Conservation (phyloP, 2,888 invertebrate genomes). For the Agrotis ipsilon region DNA sequence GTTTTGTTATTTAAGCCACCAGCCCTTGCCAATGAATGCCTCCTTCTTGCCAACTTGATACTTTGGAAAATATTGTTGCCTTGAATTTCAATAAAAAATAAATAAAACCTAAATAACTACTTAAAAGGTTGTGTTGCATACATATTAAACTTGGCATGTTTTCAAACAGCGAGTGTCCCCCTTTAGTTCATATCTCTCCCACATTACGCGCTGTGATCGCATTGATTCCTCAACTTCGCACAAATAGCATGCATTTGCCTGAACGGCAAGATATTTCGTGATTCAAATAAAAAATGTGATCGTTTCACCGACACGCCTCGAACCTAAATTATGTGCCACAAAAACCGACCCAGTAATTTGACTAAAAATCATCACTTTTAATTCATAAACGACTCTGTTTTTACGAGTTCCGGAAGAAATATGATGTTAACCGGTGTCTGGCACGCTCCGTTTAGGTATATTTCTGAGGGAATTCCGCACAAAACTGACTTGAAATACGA, state of each 20-base stretch:
- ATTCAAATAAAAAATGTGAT: not conserved
- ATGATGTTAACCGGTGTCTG: constrained; percentile 35
- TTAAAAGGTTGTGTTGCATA: no score
- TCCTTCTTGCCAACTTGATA: no score
- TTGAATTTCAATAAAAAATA: no score
- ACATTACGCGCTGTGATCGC: no score
- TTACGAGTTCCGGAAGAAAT: constrained; percentile 51
- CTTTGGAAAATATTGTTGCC: no score
- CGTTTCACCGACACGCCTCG: constrained; percentile 1
- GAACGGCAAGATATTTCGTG: constrained; percentile 3
- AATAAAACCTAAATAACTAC: no score
- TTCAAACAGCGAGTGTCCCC: no score
- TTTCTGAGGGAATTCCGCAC: not conserved
- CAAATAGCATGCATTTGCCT: not conserved
- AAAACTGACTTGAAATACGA: accelerated
- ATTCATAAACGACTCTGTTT: constrained; percentile 45
- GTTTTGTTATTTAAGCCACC: no score
- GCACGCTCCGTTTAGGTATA: constrained; percentile 35
- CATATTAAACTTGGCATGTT: no score
- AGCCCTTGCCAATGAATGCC: no score
- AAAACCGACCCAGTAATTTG: constrained; percentile 32
- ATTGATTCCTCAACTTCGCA: no score
- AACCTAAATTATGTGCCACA: constrained; percentile 14
- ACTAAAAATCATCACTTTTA: constrained; percentile 39
- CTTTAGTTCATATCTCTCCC: no score